Evolutionary conservation across 2,113 vertebrate genomes (phyloP).

Genomic region (Mus pahari): DNA sequence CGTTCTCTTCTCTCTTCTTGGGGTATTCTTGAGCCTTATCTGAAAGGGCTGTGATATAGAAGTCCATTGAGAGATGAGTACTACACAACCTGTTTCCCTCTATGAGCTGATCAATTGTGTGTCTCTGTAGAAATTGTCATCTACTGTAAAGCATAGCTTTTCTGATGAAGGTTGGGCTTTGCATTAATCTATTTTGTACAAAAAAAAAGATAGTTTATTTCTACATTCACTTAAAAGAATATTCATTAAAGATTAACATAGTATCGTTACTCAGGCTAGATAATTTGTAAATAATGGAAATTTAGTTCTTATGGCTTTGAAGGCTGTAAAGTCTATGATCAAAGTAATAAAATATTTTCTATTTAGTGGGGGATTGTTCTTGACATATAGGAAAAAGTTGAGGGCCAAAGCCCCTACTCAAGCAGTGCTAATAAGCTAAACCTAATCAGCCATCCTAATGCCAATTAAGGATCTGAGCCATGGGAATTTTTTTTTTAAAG

Average conservation of each 20-base stretch:
- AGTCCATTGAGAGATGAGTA: neutral
- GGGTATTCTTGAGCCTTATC: neutral
- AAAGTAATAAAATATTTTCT: neutral
- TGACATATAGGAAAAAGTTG: neutral
- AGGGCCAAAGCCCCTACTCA: neutral
- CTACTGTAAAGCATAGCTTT: neutral
- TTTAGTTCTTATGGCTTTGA: neutral
- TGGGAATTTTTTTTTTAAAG: too few relatives aligned
- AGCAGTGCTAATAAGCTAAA: neutral
- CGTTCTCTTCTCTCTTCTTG: neutral
- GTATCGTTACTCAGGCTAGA: neutral
- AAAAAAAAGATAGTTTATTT: neutral
- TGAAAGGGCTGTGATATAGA: neutral
- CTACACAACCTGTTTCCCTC: neutral
- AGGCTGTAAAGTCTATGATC: neutral
- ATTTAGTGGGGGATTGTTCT: neutral
- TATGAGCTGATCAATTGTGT: neutral
- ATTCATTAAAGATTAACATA: neutral
- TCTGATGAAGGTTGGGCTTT: too few relatives aligned
- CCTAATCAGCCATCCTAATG: neutral
- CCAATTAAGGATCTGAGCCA: neutral
- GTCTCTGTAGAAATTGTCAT: neutral
- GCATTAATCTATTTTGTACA: neutral
- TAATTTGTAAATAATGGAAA: neutral
- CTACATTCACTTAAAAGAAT: neutral